These are phyloP conservation scores for Arctocebus calabarensis DNA, from an alignment of 2,797 vertebrate species.

Conservation along the genomic window DNA sequence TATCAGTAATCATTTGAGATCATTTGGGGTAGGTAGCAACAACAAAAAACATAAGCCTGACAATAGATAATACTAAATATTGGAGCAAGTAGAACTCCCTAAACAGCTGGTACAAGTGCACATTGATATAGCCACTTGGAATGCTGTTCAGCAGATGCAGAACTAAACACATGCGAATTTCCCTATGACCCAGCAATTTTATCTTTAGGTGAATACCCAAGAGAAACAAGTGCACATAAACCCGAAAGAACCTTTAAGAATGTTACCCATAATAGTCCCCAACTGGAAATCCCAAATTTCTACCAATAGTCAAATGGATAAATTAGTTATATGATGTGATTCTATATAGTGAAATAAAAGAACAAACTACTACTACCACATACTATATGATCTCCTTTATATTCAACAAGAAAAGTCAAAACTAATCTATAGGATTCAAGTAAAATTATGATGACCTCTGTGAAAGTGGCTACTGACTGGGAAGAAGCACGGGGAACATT, in stretches of 20 bases:
- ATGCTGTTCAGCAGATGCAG: neutral
- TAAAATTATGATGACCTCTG: neutral
- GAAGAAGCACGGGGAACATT: neutral
- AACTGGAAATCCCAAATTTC: neutral
- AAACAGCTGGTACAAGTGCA: neutral
- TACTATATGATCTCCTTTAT: neutral
- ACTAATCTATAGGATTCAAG: neutral
- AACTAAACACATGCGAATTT: neutral
- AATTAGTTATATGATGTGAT: neutral
- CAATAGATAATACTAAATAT: neutral
- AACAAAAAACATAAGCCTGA: neutral
- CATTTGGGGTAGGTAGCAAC: no score
- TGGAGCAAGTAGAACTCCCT: neutral
- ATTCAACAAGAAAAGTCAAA: neutral
- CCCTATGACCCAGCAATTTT: neutral
- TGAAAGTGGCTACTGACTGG: neutral
- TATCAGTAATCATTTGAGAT: no score
- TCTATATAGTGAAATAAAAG: neutral
- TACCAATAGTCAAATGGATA: neutral
- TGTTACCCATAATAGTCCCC: neutral
- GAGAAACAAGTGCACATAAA: neutral
- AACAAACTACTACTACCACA: neutral
- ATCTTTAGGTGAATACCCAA: neutral
- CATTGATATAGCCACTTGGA: neutral
- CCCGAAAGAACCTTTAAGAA: neutral